Evolutionary conservation across 2,888 invertebrate species (phyloP), one percentile per base, ranked within the genome.

Genomic region (Hypsopygia costalis): DNA sequence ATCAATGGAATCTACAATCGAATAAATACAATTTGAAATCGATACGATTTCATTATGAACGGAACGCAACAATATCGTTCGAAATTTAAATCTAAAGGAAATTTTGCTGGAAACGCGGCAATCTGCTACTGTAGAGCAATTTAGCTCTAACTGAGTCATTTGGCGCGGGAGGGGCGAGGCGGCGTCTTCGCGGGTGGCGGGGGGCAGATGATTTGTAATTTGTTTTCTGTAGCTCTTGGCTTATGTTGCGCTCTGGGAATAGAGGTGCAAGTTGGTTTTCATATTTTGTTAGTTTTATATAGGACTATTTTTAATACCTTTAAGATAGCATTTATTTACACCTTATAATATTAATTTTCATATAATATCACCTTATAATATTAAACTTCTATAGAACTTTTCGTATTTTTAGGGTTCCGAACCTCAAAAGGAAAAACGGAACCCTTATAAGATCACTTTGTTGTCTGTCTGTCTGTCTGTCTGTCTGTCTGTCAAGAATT

Each of bases 161-260:
- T 85, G 81, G 75, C 62, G 65, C 50, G 56, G 51, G 65, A 49
- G 56, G 51, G 54, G 58, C 58, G 47, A 51, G 51, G 51, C 43
- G 66, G 53, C 68, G 73, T 78, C 78, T 78, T 78, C 59, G 69
- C 62, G 70, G 55, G 62, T 61, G 60, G 52, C 42, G 47, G 47
- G 63, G 72, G 74, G 70, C 64, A 80, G 86, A 85, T 87, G 86
- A 88, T 87, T 87, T 85, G 83, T 81, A 88, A 88, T 88, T 87
- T 88, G 88, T 88, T 88, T 86, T 88, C 85, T 83, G 70, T 69
- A 68, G 72, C 77, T 73, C 69, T 69, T 64, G 65, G 68, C 67
- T 71, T 62, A 59, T 25, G 41, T 49, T 41, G 58, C 32, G 39
- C 27, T 12, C 9, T 33, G 25, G 4, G 52, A 3, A 60, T 25